These are phyloP conservation scores for Limnephilus auricula DNA, from an alignment of 2,888 invertebrate genomes.

Conservation along the genomic window DNA sequence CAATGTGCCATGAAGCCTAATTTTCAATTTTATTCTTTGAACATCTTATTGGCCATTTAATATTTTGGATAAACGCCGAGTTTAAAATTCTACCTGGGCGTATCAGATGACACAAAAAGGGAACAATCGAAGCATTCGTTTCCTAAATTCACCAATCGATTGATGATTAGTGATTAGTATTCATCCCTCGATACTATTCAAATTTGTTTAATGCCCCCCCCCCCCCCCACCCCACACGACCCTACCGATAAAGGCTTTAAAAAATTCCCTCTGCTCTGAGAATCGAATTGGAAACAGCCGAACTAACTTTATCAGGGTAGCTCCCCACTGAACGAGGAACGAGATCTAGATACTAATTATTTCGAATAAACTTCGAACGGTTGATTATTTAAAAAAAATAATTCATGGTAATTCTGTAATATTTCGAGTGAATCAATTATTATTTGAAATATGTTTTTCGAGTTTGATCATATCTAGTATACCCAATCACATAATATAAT, in stretches of 20 bases:
- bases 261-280: not conserved
- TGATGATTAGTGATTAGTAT: conserved; percentile 2
- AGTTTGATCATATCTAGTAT: no score
- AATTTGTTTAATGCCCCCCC: not conserved
- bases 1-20: no score
- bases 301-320: not conserved
- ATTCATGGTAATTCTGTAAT: not conserved
- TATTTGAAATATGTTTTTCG: no score
- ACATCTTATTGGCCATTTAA: no score
- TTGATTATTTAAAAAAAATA: not conserved
- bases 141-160: not conserved
- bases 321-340: not conserved
- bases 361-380: not conserved
- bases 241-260: not conserved
- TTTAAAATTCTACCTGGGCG: not conserved
- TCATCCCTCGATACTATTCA: not conserved
- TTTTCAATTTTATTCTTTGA: no score
- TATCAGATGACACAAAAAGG: not conserved
- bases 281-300: not conserved
- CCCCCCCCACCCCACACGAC: not conserved
- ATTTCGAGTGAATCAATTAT: no score
- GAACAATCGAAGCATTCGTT: not conserved
- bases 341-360: not conserved
- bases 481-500: no score
- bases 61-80: not conserved